Evolutionary conservation across 1,140 invertebrate genomes (phyloP), one percentile per base, ranked within the genome.

Genomic region (Intoshia linei): DNA sequence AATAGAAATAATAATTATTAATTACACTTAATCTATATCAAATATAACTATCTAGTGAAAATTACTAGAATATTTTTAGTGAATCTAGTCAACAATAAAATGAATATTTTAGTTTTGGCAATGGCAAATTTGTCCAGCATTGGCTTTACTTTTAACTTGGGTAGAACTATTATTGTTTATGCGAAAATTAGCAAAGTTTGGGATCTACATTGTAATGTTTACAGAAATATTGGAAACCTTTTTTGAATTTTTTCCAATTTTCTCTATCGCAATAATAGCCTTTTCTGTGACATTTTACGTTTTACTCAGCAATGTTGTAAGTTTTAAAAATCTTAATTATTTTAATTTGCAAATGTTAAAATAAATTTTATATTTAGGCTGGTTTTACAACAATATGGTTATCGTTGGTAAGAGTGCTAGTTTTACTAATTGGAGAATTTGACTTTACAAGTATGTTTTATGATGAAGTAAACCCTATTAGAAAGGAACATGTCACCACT

Each of bases 341-440:
- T 27, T 13, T n/a, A 27, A n/a, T 27, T 13, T n/a, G n/a, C n/a
- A n/a, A 27, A 13, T 13, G 10, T 10, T 10, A n/a, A 10, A 10
- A 36, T 34, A 21, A 10, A 34, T n/a, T 17, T 40, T 7, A 7
- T 17, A 41, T 46, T 18, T 37, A 60, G 54, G 39, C 41, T 35
- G 38, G 47, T 2, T 62, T 59, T 44, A 39, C 33, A n/a, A 46
- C 41, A 29, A 40, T 50, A 6, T 43, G 43, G 24, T 41, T 47
- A 19, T 44, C 54, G 3, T 35, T 59, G 17, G 39, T 60, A 5
- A 57, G 57, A 45, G 56, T 55, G 5, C 45, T 50, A 14, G 54
- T 59, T 4, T 59, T 60, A 56, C 57, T 59, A 53, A 57, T 59
- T 35, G 56, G 56, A 35, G 57, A 59, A 41, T 53, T 59, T 47